Evolutionary conservation across 2,888 invertebrate species (phyloP), one percentile per base, ranked within the genome.

Genomic region (Ligdia adustata): DNA sequence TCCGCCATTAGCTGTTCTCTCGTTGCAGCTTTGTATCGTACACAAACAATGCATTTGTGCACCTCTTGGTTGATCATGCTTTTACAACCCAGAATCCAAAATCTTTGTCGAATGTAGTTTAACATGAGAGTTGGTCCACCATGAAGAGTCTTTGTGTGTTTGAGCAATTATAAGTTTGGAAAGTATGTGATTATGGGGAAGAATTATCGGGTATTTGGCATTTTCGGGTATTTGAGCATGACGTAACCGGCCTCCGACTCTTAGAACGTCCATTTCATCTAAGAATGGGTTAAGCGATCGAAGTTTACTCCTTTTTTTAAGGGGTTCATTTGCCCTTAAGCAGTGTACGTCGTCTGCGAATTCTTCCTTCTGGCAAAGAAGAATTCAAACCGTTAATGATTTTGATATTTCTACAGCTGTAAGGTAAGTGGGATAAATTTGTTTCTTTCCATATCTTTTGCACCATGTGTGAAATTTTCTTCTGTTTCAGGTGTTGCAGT

Each of bases 341-440:
- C 41, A 42, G 9, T 28, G 26, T 6, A n/a, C 6, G 14, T 42
- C 13, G 1, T 50, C 28, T 20, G 28, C 28, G 7, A 6, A 12
- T 13, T 28, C 28, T 28, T 28, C 28, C 28, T 1, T 15, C 16
- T 33, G 18, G 43, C 9, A 14, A 38, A 29, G 3, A 12, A 11
- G 18, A 15, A 41, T 41, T 31, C 38, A 45, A 14, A 45, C 51
- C 0, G 45, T 45, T 3, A 45, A 41, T 15, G 37, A 41, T 6
- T 7, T 0, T 4, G 37, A 9, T n/a, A 41, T 27, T 1, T 14
- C n/a, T 2, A 11, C 20, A 20, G 34, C 20, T 2, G 34, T 34
- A n/a, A 34, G 18, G 12, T 22, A 22, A 2, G 11, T 12, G 1
- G 34, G 34, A 12, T 12, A 34, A 2, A 1, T 32, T 20, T 34